Base-by-base conservation (phyloP, 2,113 vertebrate genomes). In the Drymodes brunneopygia region DNA sequence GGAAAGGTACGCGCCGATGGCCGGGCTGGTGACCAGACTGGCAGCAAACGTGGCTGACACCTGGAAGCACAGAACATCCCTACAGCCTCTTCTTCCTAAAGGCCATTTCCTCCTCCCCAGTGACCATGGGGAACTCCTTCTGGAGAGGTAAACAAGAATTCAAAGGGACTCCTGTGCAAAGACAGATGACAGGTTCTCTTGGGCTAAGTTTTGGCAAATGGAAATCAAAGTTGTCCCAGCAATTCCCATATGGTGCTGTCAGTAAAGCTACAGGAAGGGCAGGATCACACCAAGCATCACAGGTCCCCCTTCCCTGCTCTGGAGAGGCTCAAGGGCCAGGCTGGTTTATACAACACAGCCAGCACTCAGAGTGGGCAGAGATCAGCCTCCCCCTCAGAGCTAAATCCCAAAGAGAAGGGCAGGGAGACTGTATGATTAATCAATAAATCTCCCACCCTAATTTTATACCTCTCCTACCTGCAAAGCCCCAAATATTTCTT, bases 1-100 rank as follows among this genome's bases (percentile, higher is more conserved):
- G 33, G 99, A 98, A 15, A 99, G 96, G 97, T 99, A 99, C 0
- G 99, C 99, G 5, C 99, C 99, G 2, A 99, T 99, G 29, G 99
- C 99, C 0, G 99, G 99, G 92, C 99, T 99, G 15, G 99, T 99
- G 86, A 99, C 99, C 97, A 99, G 97, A 51, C 99, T 99, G 57
- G 99, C 99, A 12, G 99, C 99, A 75, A 99, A 99, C 0, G 99
- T 99, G 42, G 99, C 99, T 1, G 99, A 99, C n/a, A 99, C 99
- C 99, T 99, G 96, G 2, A 61, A 86, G 40, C 24, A 93, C 0
- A 91, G 82, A 64, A 50, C 9, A 47, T 48, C 9, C 23, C 54
- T 36, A 21, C 4, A 48, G 66, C 9, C 14, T 61, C 51, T 65
- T 64, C 88, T 31, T 65, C 38, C 62, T 3, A 35, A 5, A 79